Evolutionary conservation across 2,888 invertebrate species (phyloP).

Genomic region (Temnothorax rugatulus): DNA sequence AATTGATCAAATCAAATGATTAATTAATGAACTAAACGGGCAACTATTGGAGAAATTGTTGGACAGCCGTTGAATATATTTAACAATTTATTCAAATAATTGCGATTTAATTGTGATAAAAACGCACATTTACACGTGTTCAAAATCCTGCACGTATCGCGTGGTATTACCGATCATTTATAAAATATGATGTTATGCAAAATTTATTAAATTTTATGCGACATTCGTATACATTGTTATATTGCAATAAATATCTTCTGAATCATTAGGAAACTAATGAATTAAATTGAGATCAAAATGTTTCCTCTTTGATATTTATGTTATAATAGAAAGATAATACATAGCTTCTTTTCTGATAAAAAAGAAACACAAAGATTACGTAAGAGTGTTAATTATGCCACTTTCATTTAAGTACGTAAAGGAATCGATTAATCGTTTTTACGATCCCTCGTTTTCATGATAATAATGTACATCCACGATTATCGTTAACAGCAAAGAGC

Average conservation of each 20-base stretch:
- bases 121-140: slow-evolving; percentile 3
- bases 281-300: neutral
- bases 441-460: neutral
- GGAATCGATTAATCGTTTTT: neutral
- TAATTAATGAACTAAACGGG: neutral
- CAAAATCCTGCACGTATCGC: neutral
- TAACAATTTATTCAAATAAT: slow-evolving; percentile 2
- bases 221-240: neutral
- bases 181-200: neutral
- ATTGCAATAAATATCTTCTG: neutral
- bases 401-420: neutral
- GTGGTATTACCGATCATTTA: neutral
- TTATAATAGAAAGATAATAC: neutral
- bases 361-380: neutral
- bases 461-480: neutral
- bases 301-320: neutral
- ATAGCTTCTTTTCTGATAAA: neutral
- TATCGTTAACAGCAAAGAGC: neutral
- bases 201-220: slow-evolving; percentile 24
- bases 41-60: slow-evolving; percentile 4
- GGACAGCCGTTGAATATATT: neutral
- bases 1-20: neutral
- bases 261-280: neutral
- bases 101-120: neutral
- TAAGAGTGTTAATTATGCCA: neutral